These are phyloP conservation scores for Pampus argenteus DNA, from an alignment of 2,797 vertebrate genomes.

Conservation along the genomic window DNA sequence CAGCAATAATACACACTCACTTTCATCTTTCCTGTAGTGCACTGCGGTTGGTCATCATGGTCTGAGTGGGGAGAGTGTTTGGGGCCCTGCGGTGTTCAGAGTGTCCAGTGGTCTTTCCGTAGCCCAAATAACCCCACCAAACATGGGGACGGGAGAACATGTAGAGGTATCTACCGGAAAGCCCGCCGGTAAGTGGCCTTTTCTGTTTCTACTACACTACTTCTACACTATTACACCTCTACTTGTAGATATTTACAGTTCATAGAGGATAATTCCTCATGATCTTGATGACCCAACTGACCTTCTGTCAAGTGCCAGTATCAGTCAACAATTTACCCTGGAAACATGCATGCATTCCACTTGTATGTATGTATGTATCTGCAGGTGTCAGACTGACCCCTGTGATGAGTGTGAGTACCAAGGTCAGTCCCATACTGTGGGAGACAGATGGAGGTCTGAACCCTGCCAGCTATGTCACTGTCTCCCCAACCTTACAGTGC, in stretches of 20 bases:
- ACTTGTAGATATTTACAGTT: neutral
- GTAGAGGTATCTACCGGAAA: constrained; percentile 91
- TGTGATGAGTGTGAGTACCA: constrained; percentile 87
- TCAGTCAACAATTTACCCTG: no score
- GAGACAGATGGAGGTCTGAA: constrained; percentile 87
- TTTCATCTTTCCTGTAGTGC: constrained; percentile 76
- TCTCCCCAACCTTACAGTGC: constrained; percentile 77
- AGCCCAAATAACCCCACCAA: constrained; percentile 91
- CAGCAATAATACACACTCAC: neutral
- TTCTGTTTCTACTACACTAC: neutral
- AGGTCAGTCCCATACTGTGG: constrained; percentile 74
- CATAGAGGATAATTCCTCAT: neutral
- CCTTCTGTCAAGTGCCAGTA: neutral
- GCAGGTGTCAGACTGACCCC: constrained; percentile 88
- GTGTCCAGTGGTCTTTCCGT: constrained; percentile 95
- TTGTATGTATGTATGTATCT: constrained; percentile 18
- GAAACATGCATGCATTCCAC: neutral
- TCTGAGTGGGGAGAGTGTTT: constrained; percentile 92
- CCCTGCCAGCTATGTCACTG: constrained; percentile 90
- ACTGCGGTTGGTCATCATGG: constrained; percentile 94
- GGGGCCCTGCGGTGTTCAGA: constrained; percentile 90
- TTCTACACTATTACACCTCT: neutral
- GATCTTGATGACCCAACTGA: neutral
- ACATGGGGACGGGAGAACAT: constrained; percentile 82
- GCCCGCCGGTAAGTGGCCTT: constrained; percentile 86